Conservation (phyloP, 2,797 vertebrate species). For the Pipistrellus nathusii region DNA sequence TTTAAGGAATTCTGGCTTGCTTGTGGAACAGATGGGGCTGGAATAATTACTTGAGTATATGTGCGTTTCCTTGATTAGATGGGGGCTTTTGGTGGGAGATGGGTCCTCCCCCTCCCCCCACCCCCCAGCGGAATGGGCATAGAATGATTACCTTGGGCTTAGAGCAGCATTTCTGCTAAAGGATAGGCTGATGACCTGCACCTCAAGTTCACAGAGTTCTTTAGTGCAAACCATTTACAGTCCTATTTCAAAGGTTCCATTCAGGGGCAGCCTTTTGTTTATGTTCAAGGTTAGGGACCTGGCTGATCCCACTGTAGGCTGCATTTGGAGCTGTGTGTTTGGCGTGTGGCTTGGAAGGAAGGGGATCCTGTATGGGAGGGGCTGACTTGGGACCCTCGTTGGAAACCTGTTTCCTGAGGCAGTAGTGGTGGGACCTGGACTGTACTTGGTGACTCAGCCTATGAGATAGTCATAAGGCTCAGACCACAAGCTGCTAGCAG, state of each 20-base stretch:
- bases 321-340: background rate
- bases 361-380: background rate
- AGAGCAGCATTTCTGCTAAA: background rate
- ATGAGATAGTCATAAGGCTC: background rate
- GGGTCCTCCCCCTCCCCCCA: background rate
- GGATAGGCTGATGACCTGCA: slow-evolving; percentile 57
- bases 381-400: background rate
- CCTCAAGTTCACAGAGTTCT: slow-evolving; percentile 3
- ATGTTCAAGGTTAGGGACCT: background rate
- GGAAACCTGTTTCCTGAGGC: background rate
- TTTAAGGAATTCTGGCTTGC: slow-evolving; percentile 79
- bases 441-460: slow-evolving; percentile 25
- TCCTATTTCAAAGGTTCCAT: background rate
- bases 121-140: background rate
- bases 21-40: slow-evolving; percentile 79
- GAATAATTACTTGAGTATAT: background rate
- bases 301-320: background rate
- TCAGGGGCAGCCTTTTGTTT: slow-evolving; percentile 9
- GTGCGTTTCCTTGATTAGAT: background rate
- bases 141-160: background rate
- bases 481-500: background rate
- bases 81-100: background rate
- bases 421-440: background rate
- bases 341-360: background rate
- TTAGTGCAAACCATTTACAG: slow-evolving; percentile 25